Conservation (phyloP, 2,888 invertebrate genomes). For the Ligdia adustata region DNA sequence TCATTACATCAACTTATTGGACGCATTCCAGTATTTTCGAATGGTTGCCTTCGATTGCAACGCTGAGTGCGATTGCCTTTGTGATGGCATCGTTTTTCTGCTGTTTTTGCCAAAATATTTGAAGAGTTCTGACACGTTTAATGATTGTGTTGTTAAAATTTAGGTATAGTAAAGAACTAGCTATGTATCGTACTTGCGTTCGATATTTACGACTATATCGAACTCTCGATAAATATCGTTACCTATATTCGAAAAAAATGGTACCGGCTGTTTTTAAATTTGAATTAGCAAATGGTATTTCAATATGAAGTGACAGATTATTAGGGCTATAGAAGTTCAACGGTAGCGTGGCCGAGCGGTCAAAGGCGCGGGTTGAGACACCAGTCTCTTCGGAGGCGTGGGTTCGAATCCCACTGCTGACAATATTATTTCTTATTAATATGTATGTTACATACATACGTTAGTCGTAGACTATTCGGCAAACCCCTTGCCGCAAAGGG, state of each 20-base stretch:
- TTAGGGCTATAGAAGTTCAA: no score
- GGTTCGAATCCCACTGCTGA: conserved; percentile 95
- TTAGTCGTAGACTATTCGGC: no score
- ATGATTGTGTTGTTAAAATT: not conserved
- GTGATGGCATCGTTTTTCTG: conserved; percentile 56
- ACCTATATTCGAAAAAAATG: no score
- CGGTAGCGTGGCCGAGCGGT: conserved; percentile 95
- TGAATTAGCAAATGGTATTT: no score
- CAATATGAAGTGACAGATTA: no score
- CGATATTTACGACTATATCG: no score
- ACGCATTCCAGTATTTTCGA: conserved; percentile 77
- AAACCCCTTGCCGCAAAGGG: no score
- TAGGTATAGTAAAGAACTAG: no score
- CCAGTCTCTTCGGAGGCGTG: conserved; percentile 95
- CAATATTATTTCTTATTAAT: conserved; percentile 58
- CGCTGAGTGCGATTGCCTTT: conserved; percentile 59
- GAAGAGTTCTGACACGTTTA: not conserved
- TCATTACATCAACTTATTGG: conserved; percentile 80
- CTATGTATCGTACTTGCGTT: no score
- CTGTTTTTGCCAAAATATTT: conserved; percentile 35
- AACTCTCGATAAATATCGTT: no score
- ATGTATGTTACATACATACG: conserved; percentile 10
- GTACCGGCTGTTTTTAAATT: no score
- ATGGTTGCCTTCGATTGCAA: conserved; percentile 69
- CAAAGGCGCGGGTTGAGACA: conserved; percentile 96